Evolutionary conservation across 2,113 vertebrate genomes (phyloP).

Genomic region (Seriola rivoliana): DNA sequence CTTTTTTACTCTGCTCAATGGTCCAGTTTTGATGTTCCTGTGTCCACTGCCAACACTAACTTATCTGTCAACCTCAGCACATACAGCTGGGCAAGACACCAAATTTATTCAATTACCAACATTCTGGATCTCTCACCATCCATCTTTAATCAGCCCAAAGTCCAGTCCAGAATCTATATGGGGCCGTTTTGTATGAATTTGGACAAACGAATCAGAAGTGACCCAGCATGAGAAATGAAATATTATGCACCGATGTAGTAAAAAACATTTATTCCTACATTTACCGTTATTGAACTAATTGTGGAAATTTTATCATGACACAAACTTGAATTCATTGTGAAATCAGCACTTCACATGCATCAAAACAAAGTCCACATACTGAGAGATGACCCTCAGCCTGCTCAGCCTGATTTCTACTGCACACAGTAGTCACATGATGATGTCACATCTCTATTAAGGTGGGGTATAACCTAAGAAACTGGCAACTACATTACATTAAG

Average conservation of each 20-base stretch:
- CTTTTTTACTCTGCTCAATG: neutral
- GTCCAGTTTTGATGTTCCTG: neutral
- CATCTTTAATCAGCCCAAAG: neutral
- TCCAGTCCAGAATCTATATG: neutral
- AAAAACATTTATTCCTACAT: neutral
- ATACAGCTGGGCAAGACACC: neutral
- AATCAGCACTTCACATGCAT: no score
- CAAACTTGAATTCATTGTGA: neutral
- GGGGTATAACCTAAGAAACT: no score
- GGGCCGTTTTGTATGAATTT: neutral
- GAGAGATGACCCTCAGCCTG: no score
- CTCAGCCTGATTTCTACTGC: no score
- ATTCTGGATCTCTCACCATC: no score
- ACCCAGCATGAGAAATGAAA: neutral
- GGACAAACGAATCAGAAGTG: neutral
- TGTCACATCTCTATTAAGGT: no score
- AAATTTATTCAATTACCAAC: neutral
- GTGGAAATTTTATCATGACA: no score
- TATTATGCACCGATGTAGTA: neutral
- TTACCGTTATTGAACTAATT: neutral
- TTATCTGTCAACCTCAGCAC: neutral
- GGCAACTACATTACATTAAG: no score
- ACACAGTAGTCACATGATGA: no score
- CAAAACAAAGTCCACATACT: no score
- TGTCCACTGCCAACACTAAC: neutral